Conservation (phyloP, 2,113 vertebrate species). For the Beaufortia kweichowensis region DNA sequence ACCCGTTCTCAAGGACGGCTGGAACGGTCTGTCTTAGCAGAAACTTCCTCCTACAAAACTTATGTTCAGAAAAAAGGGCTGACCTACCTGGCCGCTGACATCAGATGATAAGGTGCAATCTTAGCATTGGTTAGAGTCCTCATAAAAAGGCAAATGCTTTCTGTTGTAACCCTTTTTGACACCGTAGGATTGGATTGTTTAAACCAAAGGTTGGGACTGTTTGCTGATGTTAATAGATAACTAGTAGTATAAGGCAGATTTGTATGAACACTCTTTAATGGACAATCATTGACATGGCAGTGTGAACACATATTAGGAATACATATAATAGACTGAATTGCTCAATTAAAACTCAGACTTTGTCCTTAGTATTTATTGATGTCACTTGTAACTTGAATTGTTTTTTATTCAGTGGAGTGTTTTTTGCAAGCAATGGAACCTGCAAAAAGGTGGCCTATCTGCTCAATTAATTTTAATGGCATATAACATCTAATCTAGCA, state of each 20-base stretch:
- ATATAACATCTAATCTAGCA: too few relatives aligned
- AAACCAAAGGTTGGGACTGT: conserved; percentile 53
- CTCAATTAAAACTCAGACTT: too few relatives aligned
- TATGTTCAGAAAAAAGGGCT: conserved; percentile 35
- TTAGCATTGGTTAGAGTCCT: conserved; percentile 36
- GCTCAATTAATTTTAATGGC: too few relatives aligned
- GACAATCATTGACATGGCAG: conserved; percentile 32
- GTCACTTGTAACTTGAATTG: too few relatives aligned
- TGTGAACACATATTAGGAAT: not conserved
- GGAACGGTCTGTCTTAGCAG: conserved; percentile 35
- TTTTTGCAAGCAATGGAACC: too few relatives aligned
- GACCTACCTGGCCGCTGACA: conserved; percentile 34
- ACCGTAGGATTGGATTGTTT: conserved; percentile 58
- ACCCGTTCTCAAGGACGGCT: not conserved
- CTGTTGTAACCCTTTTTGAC: conserved; percentile 37
- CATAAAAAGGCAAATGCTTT: conserved; percentile 30
- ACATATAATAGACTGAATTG: not conserved
- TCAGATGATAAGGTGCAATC: conserved; percentile 44
- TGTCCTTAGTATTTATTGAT: too few relatives aligned
- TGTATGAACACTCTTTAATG: conserved; percentile 32
- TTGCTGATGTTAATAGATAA: conserved; percentile 63
- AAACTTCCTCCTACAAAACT: conserved; percentile 28
- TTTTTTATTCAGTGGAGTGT: too few relatives aligned
- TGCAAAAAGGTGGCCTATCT: too few relatives aligned
- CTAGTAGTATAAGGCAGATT: conserved; percentile 49